phyloP scores from a whole-genome alignment of 2,888 invertebrate species.

The Stenichneumon culpator region DNA sequence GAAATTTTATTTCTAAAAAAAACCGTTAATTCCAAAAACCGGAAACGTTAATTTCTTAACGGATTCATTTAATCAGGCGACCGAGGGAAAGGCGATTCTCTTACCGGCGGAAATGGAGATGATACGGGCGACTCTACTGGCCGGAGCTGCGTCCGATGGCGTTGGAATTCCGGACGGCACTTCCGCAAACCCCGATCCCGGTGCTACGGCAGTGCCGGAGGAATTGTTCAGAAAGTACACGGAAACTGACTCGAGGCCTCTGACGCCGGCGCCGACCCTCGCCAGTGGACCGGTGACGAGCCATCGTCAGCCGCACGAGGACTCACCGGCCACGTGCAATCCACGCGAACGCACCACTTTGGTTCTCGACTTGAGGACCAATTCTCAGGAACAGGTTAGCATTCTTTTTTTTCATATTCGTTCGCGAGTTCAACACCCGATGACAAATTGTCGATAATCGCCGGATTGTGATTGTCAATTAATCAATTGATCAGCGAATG shows the following conservation, averaged over 20 bases:
- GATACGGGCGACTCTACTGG: conserved; percentile 78
- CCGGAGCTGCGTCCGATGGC: conserved; percentile 59
- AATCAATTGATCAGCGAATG: no score
- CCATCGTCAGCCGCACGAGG: conserved; percentile 73
- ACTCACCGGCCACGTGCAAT: conserved; percentile 73
- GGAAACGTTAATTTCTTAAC: background rate
- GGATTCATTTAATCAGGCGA: conserved; percentile 74
- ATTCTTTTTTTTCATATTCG: background rate
- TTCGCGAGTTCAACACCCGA: background rate
- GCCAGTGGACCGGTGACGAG: conserved; percentile 86
- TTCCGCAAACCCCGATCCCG: conserved; percentile 41
- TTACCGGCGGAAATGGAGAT: conserved; percentile 82
- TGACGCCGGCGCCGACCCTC: conserved; percentile 92
- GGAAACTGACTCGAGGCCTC: conserved; percentile 93
- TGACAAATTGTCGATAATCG: background rate
- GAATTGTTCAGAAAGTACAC: conserved; percentile 88
- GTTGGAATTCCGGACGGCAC: conserved; percentile 56
- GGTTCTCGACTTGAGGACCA: conserved; percentile 83
- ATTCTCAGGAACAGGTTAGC: conserved; percentile 74
- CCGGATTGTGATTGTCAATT: background rate
- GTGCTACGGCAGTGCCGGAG: conserved; percentile 77
- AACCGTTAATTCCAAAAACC: conserved; percentile 2
- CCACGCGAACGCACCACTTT: conserved; percentile 83
- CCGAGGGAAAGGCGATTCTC: conserved; percentile 80
- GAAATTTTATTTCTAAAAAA: conserved; percentile 4